A percentile compares a stretch with the other conserved stretches of the same genome.
phyloP scores from a whole-genome alignment of 1,140 invertebrate genomes.

The Sesamia nonagrioides region DNA sequence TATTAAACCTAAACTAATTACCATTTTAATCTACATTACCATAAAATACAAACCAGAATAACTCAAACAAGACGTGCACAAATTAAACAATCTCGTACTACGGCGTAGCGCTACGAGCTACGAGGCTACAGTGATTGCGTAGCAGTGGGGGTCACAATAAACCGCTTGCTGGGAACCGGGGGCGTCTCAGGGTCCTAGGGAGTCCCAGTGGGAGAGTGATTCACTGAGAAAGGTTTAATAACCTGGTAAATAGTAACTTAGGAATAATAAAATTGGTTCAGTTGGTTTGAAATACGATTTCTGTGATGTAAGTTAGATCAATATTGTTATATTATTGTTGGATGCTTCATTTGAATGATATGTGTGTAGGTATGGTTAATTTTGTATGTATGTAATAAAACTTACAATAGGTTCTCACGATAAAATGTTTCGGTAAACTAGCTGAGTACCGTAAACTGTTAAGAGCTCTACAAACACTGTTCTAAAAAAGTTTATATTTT shows the following conservation, averaged over 20 bases:
- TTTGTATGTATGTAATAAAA: background rate
- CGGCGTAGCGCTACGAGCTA: conserved; percentile 30
- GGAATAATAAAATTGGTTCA: background rate
- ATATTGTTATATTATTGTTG: background rate
- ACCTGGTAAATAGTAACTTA: background rate
- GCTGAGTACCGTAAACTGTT: too few species aligned
- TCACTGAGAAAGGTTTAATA: conserved; percentile 23
- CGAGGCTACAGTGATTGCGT: conserved; percentile 32
- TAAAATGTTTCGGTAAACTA: too few species aligned
- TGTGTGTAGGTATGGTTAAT: background rate
- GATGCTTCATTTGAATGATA: background rate
- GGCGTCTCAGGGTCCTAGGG: background rate
- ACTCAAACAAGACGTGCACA: background rate
- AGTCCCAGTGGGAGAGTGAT: background rate
- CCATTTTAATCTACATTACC: background rate
- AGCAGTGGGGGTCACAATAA: conserved; percentile 29
- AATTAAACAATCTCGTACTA: background rate
- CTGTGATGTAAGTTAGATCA: background rate
- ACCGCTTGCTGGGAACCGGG: background rate
- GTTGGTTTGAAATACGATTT: background rate
- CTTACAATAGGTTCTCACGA: too few species aligned
- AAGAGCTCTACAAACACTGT: background rate
- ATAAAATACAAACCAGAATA: background rate
- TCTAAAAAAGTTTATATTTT: background rate
- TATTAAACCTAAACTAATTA: background rate